Base-by-base conservation (phyloP, 2,888 invertebrate genomes). In the Pheosia tremula region DNA sequence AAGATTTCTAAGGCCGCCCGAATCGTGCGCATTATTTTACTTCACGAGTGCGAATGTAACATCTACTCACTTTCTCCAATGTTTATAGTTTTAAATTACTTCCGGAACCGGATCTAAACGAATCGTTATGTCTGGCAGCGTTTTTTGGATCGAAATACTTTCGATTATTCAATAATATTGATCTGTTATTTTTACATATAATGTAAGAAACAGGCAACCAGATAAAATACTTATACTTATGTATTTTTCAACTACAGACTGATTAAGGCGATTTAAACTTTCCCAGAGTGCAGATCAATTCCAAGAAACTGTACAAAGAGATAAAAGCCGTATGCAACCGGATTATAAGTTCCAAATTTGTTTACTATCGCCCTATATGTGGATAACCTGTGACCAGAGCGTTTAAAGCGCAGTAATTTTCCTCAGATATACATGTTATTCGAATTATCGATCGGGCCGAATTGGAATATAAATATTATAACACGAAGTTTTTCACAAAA, bases 391-490 rank as follows among this genome's bases (percentile, higher is more conserved):
- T 65, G 74, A 67, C 67, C 61, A 39, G n/a, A 11, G 9, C 54
- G 54, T 54, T 61, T 56, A 59, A 71, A 69, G 62, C 58, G 56
- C 55, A 64, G 71, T 69, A 75, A 74, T 71, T 61, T 76, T 75
- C 74, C 74, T 61, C 63, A 37, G 50, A 59, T 55, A 59, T 41
- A 53, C 50, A 60, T 68, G 58, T 68, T 66, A 66, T 67, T 61
- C 55, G 47, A 52, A 56, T 56, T 54, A 56, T 69, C 66, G 13
- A 10, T 54, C 5, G 43, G 9, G 43, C 43, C 43, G 43, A 8
- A 10, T 9, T 24, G 24, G 24, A 24, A 24, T 24, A 24, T 24
- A 24, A 24, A 24, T 24, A 24, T 24, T 9, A 43, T 43, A 9
- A 43, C 8, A 43, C 9, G 0, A 43, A 9, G 7, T 43, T 43